Evolutionary conservation across 1,140 invertebrate genomes (phyloP), one percentile per base, ranked within the genome.

Genomic region (Choristoneura fumiferana): DNA sequence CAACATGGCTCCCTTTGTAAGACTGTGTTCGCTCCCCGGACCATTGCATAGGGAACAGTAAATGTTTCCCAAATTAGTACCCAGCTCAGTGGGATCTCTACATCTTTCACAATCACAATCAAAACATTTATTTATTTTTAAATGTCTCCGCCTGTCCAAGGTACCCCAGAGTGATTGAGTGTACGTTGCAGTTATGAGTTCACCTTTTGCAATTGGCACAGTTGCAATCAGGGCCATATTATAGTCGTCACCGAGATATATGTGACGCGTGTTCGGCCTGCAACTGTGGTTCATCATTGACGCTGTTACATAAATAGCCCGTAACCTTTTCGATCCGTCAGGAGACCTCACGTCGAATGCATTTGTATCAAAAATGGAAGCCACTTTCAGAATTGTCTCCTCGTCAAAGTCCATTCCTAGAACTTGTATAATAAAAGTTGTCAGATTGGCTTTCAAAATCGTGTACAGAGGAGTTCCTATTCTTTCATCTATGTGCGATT

Each of bases 361-460:
- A 67, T 95, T 95, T 1, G 93, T 93, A 63, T 94, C 93, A 57
- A 94, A 89, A 57, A 94, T 92, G 1, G 91, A 93, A 34, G 93
- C 92, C 4, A 93, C 87, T 69, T 91, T 91, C 9, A 94, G 78
- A 29, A 94, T 92, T 2, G 92, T 91, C 67, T 92, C 80, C 62
- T 91, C 91, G 33, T 89, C 83, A 71, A 91, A 90, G 1, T 79
- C 74, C 35, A 93, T 54, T 4, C 90, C 89, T 39, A 94, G 76
- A 8, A 92, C 90, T 40, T 92, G 91, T 54, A 90, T 84, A 22
- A 94, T 86, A 60, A 93, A 92, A 0, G 91, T 91, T 0, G 92
- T 87, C 6, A 93, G 78, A 76, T 93, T 93, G 35, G 91, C 89
- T 65, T 91, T 90, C 10, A 93, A 76, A 0, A 91, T 82, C 35